phyloP scores from a whole-genome alignment of 2,113 vertebrate genomes.

The Thymallus thymallus region DNA sequence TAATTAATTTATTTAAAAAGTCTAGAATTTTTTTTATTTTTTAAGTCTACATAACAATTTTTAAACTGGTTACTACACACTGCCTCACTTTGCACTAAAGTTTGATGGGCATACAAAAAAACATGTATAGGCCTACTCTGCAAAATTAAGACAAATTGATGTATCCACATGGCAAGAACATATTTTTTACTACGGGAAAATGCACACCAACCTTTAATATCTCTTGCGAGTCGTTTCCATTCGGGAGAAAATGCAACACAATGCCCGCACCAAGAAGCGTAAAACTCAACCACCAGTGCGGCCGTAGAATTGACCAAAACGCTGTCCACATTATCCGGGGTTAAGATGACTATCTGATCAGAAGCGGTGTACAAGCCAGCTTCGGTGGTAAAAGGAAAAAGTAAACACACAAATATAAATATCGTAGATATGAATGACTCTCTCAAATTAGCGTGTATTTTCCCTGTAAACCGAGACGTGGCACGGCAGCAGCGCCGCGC shows the following conservation, averaged over 20 bases:
- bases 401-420: constrained; percentile 27
- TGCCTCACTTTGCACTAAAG: too few relatives aligned
- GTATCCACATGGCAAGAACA: too few relatives aligned
- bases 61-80: too few relatives aligned
- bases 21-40: too few relatives aligned
- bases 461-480: constrained; percentile 61
- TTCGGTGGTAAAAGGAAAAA: constrained; percentile 30
- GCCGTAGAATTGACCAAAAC: constrained; percentile 74
- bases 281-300: constrained; percentile 85
- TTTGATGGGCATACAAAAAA: too few relatives aligned
- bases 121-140: too few relatives aligned
- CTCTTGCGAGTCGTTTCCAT: constrained; percentile 81
- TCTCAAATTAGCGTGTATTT: constrained; percentile 1
- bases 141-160: too few relatives aligned
- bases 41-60: too few relatives aligned
- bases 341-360: constrained; percentile 79
- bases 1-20: too few relatives aligned
- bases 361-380: constrained; percentile 78
- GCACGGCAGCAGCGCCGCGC: constrained; percentile 61
- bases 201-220: constrained; percentile 78
- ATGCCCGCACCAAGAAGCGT: constrained; percentile 94
- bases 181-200: not conserved
- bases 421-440: not conserved
- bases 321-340: constrained; percentile 52
- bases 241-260: constrained; percentile 82